Base-by-base conservation (phyloP, 2,113 vertebrate species). In the Entomyzon cyanotis region DNA sequence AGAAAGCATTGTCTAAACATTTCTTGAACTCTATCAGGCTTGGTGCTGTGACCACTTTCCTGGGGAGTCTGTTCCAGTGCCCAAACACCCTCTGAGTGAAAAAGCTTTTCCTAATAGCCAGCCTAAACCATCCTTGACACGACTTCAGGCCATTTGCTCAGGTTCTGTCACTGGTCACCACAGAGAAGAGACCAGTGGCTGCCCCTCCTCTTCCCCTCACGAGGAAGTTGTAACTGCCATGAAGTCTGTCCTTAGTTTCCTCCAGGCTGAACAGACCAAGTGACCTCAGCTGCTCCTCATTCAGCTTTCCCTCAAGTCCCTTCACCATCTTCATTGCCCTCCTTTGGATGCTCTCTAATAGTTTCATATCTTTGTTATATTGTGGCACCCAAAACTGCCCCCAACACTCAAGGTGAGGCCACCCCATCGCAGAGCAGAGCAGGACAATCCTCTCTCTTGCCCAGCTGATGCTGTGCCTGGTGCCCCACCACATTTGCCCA, bases 401-500 rank as follows among this genome's bases (percentile, higher is more conserved):
- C 15, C 24, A 50, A 21, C 20, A 14, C 17, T 59, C 0, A 0
- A 76, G 31, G 13, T 35, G 52, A 67, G 60, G 52, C 52, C 0
- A 1, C 4, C 30, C 35, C 68, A 62, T 56, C 0, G 1, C 42
- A 58, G 60, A 15, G 16, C 50, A 75, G 42, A 65, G 35, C 3
- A 0, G 71, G 35, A 59, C 44, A 59, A 59, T 76, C 71, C 52
- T 21, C 31, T 76, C 52, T 31, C 52, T 42, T 59, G 21, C 37
- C 52, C 0, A 0, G 20, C 31, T 42, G 0, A 42, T 67, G 52
- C 52, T 67, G 35, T 11, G 31, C 17, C 44, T 31, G 35, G 18
- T 58, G 21, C 1, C 0, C 31, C 28, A 16, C 62, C 42, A 42
- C 5, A 37, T 1, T 76, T 35, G 31, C 16, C 17, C 44, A 59